Conservation (phyloP, 2,888 invertebrate species). For the Zelleria hepariella region DNA sequence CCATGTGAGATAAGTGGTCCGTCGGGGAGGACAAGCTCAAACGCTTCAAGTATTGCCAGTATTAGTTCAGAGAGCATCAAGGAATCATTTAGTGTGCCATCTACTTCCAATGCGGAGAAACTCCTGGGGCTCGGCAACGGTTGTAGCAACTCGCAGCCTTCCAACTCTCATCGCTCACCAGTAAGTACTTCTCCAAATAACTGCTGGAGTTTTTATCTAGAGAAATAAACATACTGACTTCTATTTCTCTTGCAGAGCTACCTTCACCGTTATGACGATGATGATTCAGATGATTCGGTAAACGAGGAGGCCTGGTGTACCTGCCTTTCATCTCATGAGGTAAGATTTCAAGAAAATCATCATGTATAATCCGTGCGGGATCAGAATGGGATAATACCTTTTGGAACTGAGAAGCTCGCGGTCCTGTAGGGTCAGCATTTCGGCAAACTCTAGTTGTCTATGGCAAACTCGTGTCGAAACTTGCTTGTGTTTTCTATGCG, state of each 20-base stretch:
- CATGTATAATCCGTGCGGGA: no score
- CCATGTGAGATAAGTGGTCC: slow-evolving; percentile 37
- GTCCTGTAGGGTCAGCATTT: no score
- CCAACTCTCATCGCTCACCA: slow-evolving; percentile 17
- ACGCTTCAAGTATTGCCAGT: slow-evolving; percentile 54
- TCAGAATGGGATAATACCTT: no score
- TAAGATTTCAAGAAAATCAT: no score
- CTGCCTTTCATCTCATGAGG: slow-evolving; percentile 60
- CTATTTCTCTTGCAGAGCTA: slow-evolving; percentile 34
- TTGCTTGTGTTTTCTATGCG: no score
- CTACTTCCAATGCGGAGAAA: slow-evolving; percentile 60
- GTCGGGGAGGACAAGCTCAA: slow-evolving; percentile 48
- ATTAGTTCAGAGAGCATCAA: slow-evolving; percentile 49
- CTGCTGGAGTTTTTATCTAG: background rate
- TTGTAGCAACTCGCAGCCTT: background rate
- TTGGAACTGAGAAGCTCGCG: no score
- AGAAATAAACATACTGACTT: background rate
- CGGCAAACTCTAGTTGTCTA: no score
- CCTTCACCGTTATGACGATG: slow-evolving; percentile 37
- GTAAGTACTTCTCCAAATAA: slow-evolving; percentile 23
- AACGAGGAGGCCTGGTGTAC: slow-evolving; percentile 56
- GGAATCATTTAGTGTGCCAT: slow-evolving; percentile 45
- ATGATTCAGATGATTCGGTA: slow-evolving; percentile 57
- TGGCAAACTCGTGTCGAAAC: no score
- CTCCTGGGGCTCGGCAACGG: slow-evolving; percentile 38